Evolutionary conservation across 2,113 vertebrate species (phyloP).

Genomic region (Tamias sibiricus): DNA sequence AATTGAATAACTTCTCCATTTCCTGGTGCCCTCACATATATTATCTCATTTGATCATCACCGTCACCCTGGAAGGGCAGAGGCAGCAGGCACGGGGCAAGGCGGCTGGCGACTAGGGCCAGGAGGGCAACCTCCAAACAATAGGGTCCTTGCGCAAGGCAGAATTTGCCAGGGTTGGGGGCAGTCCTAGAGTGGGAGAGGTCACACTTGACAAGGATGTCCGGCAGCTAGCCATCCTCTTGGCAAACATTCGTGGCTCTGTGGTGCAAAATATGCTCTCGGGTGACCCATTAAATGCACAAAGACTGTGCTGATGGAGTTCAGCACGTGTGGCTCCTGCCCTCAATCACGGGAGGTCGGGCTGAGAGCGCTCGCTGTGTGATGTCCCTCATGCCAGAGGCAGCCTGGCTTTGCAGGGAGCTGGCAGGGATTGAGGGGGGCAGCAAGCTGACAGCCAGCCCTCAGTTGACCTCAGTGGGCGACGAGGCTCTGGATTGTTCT

Average conservation of each 20-base stretch:
- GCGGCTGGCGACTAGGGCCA: not conserved
- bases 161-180: not conserved
- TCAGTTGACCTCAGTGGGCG: not conserved
- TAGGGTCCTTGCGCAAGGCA: not conserved
- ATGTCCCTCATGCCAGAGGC: not conserved
- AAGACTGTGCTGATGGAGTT: not conserved
- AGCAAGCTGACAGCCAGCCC: constrained; percentile 51
- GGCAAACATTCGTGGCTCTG: constrained; percentile 44
- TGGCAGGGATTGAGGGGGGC: not conserved
- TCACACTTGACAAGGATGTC: constrained; percentile 23
- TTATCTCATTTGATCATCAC: constrained; percentile 1
- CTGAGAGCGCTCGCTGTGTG: not conserved
- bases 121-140: not conserved
- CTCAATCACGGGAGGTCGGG: constrained; percentile 33
- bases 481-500: not conserved
- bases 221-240: not conserved
- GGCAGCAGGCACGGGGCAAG: not conserved
- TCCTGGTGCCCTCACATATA: constrained; percentile 53
- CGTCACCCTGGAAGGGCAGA: not conserved
- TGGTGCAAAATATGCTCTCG: constrained; percentile 32
- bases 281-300: constrained; percentile 63
- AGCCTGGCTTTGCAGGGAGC: not conserved
- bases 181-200: not conserved
- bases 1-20: constrained; percentile 24
- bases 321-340: not conserved